Base-by-base conservation (phyloP, 2,113 vertebrate species). In the Oenanthe melanoleuca region DNA sequence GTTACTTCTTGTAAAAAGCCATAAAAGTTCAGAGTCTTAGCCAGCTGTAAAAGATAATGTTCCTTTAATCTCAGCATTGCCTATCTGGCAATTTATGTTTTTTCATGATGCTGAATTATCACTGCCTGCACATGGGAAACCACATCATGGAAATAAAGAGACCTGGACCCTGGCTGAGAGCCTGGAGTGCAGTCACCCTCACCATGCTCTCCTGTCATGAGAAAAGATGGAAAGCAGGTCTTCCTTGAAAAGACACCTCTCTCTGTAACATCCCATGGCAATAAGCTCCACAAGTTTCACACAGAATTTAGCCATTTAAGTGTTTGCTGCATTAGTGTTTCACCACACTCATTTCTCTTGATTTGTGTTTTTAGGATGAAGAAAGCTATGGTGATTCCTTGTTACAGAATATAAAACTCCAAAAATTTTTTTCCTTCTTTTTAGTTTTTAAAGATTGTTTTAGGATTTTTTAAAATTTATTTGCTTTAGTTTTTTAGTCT, bases 1-100 rank as follows among this genome's bases (percentile, higher is more conserved):
- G 57, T 89, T 92, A 70, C 66, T 87, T 86, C 75, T 87, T 82
- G 45, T 52, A 87, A 79, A 95, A 80, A 93, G 52, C 57, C 60
- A 45, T 77, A 77, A 64, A 91, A 91, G 44, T 89, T 91, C 65
- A 79, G 38, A 67, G 53, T 50, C 66, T 65, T 33, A 45, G 70
- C 77, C 69, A 85, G 45, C 63, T 81, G 59, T 56, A 91, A 93
- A 95, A 85, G 49, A 84, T 66, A 86, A 67, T 47, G 37, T 70
- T 88, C 50, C 55, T 88, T 94, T 95, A 60, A 88, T 77, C 34
- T 50, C 53, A 63, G 53, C 25, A 60, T 53, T 57, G 31, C 33
- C 42, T 91, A 89, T 82, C 59, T 75, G 52, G 73, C 52, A 83
- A 75, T 89, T 84, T 78, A 45, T 75, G 28, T 5, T 86, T 89